Conservation (phyloP, 2,797 vertebrate species). For the Bucorvus abyssinicus region DNA sequence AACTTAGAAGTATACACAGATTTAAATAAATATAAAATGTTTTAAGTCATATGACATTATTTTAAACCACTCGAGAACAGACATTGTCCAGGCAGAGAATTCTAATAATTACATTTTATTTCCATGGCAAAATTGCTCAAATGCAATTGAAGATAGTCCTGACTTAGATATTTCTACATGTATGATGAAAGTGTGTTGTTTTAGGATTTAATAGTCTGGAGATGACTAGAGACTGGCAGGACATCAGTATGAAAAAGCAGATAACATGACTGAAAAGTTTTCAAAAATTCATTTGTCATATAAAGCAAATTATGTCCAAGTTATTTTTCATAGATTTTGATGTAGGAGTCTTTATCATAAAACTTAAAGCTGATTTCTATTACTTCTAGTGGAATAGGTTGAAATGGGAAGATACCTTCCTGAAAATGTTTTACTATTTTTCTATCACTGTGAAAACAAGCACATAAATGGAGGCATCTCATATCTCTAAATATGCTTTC, state of each 20-base stretch:
- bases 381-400: background rate
- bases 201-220: background rate
- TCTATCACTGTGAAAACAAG: conserved; percentile 5
- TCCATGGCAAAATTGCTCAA: background rate
- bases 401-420: background rate
- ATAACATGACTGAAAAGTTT: background rate
- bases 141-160: background rate
- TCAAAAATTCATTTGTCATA: background rate
- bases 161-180: background rate
- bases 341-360: background rate
- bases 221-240: background rate
- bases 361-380: background rate
- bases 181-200: background rate
- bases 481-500: conserved; percentile 60
- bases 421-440: background rate
- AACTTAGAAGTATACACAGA: background rate
- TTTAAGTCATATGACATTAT: background rate
- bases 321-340: background rate
- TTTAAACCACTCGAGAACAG: background rate
- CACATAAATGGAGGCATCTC: background rate
- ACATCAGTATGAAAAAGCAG: background rate
- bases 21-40: background rate
- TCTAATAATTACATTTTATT: background rate
- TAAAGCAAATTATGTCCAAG: background rate
- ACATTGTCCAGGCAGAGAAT: background rate